Evolutionary conservation across 2,113 vertebrate species (phyloP), one percentile per base, ranked within the genome.

Genomic region (Podarcis raffonei): DNA sequence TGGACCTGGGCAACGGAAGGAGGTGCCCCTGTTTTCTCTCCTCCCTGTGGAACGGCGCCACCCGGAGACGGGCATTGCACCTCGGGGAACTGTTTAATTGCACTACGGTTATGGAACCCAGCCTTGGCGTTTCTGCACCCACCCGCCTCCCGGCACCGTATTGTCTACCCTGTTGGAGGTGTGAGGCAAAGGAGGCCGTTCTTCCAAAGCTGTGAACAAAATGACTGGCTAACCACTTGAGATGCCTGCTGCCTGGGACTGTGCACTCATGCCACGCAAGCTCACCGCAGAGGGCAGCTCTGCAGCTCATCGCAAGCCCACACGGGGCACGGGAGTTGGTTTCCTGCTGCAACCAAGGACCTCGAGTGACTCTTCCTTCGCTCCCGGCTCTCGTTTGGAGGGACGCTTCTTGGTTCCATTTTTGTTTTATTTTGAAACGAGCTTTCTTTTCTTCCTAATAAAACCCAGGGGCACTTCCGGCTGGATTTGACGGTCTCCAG

Each of bases 401-500:
- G 72, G 59, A 32, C 1, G 13, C 22, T 83, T 66, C 0, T 42
- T 66, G 71, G 13, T 57, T 65, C 7, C 0, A 2, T 39, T 77
- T 53, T 59, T 6, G 12, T 81, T 81, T 81, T 8, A 35, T 66
- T 68, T 93, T 92, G 84, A 92, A 92, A 88, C 2, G 88, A 89
- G 94, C 91, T 93, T 93, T 0, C 94, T 94, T 0, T 53, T 53
- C 48, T 6, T 84, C 90, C 84, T 42, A 57, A 80, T 59, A 68
- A 53, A 87, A 0, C 87, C 89, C 65, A 53, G 82, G 87, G 91
- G 90, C 85, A 37, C 69, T 74, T 72, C 0, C 22, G 0, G 2
- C 93, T 32, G 76, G 90, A 88, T 87, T 92, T 76, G 79, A 89
- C 22, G 62, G 90, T 83, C 66, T 48, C 69, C 87, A 88, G 82